Evolutionary conservation across 2,888 invertebrate genomes (phyloP).

Genomic region (Xestia c-nigrum): DNA sequence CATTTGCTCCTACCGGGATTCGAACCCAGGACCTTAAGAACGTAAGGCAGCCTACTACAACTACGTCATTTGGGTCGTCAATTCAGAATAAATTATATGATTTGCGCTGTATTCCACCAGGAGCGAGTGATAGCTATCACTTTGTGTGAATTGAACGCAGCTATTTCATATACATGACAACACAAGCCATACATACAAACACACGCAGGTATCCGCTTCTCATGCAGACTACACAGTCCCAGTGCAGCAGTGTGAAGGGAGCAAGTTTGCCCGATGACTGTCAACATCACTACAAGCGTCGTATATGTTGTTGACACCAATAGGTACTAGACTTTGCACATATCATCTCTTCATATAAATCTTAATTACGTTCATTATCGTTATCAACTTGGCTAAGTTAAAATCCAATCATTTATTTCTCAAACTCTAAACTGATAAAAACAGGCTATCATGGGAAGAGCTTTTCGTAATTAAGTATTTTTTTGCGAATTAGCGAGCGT

Average conservation of each 20-base stretch:
- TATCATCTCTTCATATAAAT: background rate
- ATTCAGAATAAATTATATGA: background rate
- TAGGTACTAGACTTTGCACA: background rate
- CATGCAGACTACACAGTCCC: background rate
- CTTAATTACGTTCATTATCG: background rate
- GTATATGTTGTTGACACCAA: background rate
- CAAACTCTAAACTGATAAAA: background rate
- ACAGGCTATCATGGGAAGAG: background rate
- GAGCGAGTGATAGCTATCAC: background rate
- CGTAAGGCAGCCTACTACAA: no score
- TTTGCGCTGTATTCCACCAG: background rate
- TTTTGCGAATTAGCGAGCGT: conserved; percentile 23
- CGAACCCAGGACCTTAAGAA: no score
- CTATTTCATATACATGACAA: background rate
- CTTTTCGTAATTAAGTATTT: conserved; percentile 8
- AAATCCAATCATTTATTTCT: background rate
- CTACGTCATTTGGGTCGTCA: no score
- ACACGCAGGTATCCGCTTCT: background rate
- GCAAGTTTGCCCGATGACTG: background rate
- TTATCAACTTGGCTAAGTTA: no score
- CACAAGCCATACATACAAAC: background rate
- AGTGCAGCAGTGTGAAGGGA: no score
- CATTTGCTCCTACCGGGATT: no score
- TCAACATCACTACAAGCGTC: background rate
- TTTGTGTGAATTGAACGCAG: background rate